These are phyloP conservation scores for Falcaria lacertinaria DNA, from an alignment of 2,888 invertebrate genomes.

Conservation along the genomic window DNA sequence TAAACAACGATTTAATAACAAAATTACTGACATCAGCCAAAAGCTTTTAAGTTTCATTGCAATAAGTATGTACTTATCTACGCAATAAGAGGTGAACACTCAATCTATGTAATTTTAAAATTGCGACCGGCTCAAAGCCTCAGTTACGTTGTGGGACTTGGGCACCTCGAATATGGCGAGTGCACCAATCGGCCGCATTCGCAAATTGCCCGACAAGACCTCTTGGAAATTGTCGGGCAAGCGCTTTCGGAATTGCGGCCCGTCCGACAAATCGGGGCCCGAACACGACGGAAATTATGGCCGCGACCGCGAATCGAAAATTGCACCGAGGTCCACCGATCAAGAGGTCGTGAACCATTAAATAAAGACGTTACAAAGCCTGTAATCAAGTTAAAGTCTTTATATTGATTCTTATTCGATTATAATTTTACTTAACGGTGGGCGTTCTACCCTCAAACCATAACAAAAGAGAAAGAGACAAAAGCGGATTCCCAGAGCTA, in stretches of 20 bases:
- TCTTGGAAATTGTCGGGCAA: conserved; percentile 61
- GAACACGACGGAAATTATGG: conserved; percentile 67
- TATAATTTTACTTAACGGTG: conserved; percentile 55
- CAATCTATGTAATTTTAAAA: conserved; percentile 72
- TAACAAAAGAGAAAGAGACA: neutral
- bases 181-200: conserved; percentile 52
- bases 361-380: conserved; percentile 69
- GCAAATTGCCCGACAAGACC: conserved; percentile 66
- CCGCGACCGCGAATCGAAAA: conserved; percentile 55
- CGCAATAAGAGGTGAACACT: conserved; percentile 58
- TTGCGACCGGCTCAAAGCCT: conserved; percentile 67
- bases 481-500: neutral
- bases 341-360: conserved; percentile 64
- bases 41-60: conserved; percentile 44
- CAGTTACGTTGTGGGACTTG: conserved; percentile 56
- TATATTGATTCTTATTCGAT: conserved; percentile 73
- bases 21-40: conserved; percentile 46
- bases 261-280: conserved; percentile 61
- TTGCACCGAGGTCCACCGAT: conserved; percentile 57
- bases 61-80: conserved; percentile 17
- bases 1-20: conserved; percentile 49
- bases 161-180: conserved; percentile 47
- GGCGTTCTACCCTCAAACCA: conserved; percentile 35
- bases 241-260: conserved; percentile 56
- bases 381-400: neutral